These are phyloP conservation scores for Achlya flavicornis DNA, from an alignment of 2,888 invertebrate genomes.

Conservation along the genomic window DNA sequence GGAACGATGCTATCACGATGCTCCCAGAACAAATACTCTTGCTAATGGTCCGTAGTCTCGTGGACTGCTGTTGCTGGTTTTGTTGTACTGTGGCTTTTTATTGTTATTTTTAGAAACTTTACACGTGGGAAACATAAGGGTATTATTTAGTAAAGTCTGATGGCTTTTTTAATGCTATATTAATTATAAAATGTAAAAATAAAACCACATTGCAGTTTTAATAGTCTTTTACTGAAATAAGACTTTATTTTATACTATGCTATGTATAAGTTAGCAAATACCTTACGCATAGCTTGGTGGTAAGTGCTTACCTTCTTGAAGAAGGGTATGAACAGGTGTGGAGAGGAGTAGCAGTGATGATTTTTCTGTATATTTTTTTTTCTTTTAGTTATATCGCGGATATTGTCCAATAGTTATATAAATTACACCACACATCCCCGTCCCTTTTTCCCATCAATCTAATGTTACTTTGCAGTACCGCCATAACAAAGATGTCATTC, in stretches of 20 bases:
- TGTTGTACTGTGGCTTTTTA: background rate
- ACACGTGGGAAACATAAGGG: background rate
- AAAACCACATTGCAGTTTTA: too few relatives aligned
- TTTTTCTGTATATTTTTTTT: too few relatives aligned
- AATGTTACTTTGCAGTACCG: conserved; percentile 18
- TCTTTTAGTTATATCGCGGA: too few relatives aligned
- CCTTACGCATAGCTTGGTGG: too few relatives aligned
- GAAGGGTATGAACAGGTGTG: too few relatives aligned
- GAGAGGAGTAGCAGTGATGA: too few relatives aligned
- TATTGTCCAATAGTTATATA: background rate
- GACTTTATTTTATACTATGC: too few relatives aligned
- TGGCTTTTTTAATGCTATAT: background rate
- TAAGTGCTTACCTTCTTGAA: too few relatives aligned
- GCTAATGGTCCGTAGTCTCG: conserved; percentile 6
- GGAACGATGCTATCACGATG: conserved; percentile 12
- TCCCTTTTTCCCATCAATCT: background rate
- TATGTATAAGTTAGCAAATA: too few relatives aligned
- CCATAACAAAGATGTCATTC: conserved; percentile 78
- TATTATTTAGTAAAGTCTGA: background rate
- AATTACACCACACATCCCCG: background rate
- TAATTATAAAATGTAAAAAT: too few relatives aligned
- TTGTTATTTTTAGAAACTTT: background rate
- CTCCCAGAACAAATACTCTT: conserved; percentile 11
- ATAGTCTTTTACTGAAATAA: too few relatives aligned
- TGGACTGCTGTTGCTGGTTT: conserved; percentile 6